These are phyloP conservation scores for Labrus mixtus DNA, from an alignment of 2,113 vertebrate species.

Conservation along the genomic window DNA sequence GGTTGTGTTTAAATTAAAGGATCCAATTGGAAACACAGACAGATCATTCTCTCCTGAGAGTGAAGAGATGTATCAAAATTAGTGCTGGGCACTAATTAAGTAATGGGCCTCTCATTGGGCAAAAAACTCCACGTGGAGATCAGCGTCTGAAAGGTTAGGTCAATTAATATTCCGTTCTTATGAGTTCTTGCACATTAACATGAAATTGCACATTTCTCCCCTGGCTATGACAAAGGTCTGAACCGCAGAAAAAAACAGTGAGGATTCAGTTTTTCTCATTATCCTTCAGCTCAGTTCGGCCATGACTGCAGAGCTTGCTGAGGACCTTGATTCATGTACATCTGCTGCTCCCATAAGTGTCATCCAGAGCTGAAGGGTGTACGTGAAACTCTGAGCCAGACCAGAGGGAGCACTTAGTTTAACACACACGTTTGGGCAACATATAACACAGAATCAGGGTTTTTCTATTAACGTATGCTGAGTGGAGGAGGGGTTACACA, in stretches of 20 bases:
- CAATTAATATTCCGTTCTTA: slow-evolving; percentile 25
- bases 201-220: slow-evolving; percentile 27
- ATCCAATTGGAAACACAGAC: neutral
- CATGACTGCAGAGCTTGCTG: slow-evolving; percentile 2
- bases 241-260: neutral
- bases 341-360: slow-evolving; percentile 42
- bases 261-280: slow-evolving; percentile 39
- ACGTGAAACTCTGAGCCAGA: slow-evolving; percentile 1
- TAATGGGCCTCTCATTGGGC: neutral
- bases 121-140: neutral
- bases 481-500: neutral
- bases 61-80: neutral
- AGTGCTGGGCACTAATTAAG: too few species aligned
- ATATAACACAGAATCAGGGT: neutral
- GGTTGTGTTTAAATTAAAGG: neutral
- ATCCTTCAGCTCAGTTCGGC: slow-evolving; percentile 26
- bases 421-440: neutral
- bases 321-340: slow-evolving; percentile 37
- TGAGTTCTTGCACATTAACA: slow-evolving; percentile 14
- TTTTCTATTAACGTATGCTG: neutral
- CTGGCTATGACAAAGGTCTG: slow-evolving; percentile 2
- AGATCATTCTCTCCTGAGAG: neutral
- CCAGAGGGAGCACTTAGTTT: neutral
- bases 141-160: slow-evolving; percentile 6
- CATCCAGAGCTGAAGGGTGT: slow-evolving; percentile 15